phyloP scores from a whole-genome alignment of 53 echinoderm and acorn worm species.

The Holothuria leucospilota region DNA sequence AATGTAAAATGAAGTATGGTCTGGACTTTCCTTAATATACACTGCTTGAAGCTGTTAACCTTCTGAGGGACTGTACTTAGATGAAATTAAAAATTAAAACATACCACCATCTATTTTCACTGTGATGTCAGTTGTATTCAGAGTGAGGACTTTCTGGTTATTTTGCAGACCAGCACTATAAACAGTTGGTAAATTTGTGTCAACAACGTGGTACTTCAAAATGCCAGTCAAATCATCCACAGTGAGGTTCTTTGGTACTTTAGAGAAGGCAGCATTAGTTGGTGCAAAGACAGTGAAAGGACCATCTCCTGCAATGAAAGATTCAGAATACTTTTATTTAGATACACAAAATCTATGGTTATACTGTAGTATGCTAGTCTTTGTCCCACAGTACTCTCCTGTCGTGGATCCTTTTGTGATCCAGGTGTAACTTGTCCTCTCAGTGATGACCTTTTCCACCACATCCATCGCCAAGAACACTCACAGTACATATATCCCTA shows the following conservation, averaged over 20 bases:
- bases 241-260: not conserved
- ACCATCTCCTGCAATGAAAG: not conserved
- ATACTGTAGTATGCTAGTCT: too few relatives aligned
- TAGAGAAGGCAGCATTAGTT: slow-evolving; percentile 8
- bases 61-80: too few relatives aligned
- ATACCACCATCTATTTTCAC: not conserved
- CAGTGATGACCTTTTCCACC: too few relatives aligned
- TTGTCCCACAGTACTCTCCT: too few relatives aligned
- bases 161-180: slow-evolving; percentile 13
- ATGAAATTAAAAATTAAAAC: not conserved
- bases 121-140: not conserved
- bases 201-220: slow-evolving; percentile 25
- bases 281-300: slow-evolving; percentile 31
- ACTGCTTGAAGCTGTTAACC: too few relatives aligned
- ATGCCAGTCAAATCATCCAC: not conserved
- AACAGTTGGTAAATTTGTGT: not conserved
- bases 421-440: too few relatives aligned
- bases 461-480: too few relatives aligned
- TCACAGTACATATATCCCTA: too few relatives aligned
- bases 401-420: too few relatives aligned
- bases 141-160: not conserved
- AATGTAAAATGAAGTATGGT: too few relatives aligned
- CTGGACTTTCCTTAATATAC: too few relatives aligned
- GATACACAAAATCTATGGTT: too few relatives aligned
- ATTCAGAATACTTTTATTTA: not conserved